Base-by-base conservation (phyloP, 53 echinoderm and acorn worm species). In the Echinarachnius parma region DNA sequence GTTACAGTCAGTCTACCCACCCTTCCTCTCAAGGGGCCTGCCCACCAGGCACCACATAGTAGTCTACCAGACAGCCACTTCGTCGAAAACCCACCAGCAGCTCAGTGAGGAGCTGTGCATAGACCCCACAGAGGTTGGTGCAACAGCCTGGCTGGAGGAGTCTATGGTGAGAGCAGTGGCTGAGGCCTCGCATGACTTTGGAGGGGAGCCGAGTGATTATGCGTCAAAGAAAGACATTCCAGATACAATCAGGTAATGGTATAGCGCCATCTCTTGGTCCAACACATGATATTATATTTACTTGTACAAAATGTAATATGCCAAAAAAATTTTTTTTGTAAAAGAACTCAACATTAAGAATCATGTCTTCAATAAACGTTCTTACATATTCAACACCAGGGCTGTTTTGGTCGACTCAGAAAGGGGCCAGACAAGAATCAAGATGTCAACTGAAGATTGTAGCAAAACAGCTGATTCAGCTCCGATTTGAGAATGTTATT, bases 1-100 rank as follows among this genome's bases (percentile, higher is more conserved):
- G n/a, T n/a, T n/a, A n/a, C n/a, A n/a, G n/a, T 89, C 90, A 21
- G 90, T 71, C 16, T 89, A 85, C 52, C 90, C 90, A 2, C 71
- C 78, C 9, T 52, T 81, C 54, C 62, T 89, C 1, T 85, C 90
- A 15, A 49, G 75, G 28, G 90, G 90, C 15, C 66, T 82, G 13
- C 90, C 90, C 4, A 57, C 30, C 21, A 78, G 85, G 27, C 90
- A 89, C 75, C 90, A 89, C 55, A 77, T 89, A 14, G 82, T 89
- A 46, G 48, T 74, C 13, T 89, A 89, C 64, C 78, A 84, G 27
- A 71, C 78, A 31, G 78, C 81, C 22, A 48, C 48, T 60, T 48
- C 48, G 2, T 62, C 69, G 7, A 69, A 85, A 53, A 58, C 55
- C 39, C 89, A 81, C 61, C 56, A 71, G 18, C 56, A 71, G 49